Percentiles rank a stretch among this genome's conserved stretches.
phyloP scores from a whole-genome alignment of 2,888 invertebrate species.

The Polydrusus cervinus region DNA sequence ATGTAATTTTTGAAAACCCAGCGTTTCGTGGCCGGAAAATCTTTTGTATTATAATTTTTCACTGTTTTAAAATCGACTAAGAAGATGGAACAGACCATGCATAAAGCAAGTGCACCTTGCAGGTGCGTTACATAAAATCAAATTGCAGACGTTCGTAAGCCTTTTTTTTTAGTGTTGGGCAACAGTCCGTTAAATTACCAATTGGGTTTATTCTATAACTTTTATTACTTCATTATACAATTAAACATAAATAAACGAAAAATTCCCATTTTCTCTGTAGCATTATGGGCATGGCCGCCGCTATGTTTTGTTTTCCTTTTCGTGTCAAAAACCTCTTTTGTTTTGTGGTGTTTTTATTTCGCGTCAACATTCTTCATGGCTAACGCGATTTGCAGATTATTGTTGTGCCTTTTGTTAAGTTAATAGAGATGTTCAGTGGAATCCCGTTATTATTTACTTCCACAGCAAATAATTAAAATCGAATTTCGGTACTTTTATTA shows the following conservation, averaged over 20 bases:
- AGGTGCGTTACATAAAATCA: slow-evolving; percentile 36
- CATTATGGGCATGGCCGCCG: slow-evolving; percentile 33
- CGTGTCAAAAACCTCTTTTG: slow-evolving; percentile 31
- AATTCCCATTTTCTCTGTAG: not conserved
- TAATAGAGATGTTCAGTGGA: slow-evolving; percentile 6
- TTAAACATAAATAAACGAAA: slow-evolving; percentile 2
- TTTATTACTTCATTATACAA: not conserved
- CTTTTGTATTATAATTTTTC: not conserved
- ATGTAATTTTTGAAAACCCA: slow-evolving; percentile 4
- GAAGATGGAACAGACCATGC: slow-evolving; percentile 5
- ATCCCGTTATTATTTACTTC: slow-evolving; percentile 21
- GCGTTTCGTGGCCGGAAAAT: not conserved
- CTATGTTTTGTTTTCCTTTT: slow-evolving; percentile 25
- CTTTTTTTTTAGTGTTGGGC: slow-evolving; percentile 22
- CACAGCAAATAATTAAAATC: not conserved
- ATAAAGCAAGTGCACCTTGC: slow-evolving; percentile 37
- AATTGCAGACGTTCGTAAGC: slow-evolving; percentile 33
- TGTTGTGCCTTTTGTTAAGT: not conserved
- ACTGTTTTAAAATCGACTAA: not conserved
- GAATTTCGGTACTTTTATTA: too few species aligned
- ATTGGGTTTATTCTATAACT: not conserved
- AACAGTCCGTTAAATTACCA: slow-evolving; percentile 23
- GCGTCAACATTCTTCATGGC: slow-evolving; percentile 13
- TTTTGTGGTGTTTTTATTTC: slow-evolving; percentile 11
- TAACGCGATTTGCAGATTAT: slow-evolving; percentile 24